Conservation (phyloP, 92 coral and sea anemone species). For the Montipora capitata region DNA sequence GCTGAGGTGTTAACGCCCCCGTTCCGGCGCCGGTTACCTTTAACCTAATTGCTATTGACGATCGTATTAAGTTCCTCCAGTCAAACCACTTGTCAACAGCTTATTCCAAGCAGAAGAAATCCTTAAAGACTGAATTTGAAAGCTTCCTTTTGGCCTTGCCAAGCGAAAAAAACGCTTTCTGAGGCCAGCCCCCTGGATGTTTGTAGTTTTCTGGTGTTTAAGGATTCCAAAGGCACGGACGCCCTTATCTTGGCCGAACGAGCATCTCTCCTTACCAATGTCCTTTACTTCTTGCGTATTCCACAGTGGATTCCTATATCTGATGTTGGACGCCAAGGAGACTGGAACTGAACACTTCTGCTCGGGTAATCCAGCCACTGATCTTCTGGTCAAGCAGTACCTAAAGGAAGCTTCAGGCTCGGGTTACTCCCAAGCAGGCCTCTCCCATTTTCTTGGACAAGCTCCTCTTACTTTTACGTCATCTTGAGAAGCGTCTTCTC, state of each 20-base stretch:
- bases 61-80: conserved; percentile 30
- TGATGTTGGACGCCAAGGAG: conserved; percentile 71
- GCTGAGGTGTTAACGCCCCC: not conserved
- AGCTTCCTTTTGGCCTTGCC: conserved; percentile 33
- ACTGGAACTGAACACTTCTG: conserved; percentile 61
- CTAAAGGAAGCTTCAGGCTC: conserved; percentile 14
- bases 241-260: conserved; percentile 34
- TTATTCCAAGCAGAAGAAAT: not conserved
- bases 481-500: no score
- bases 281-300: conserved; percentile 57
- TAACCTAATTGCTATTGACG: not conserved
- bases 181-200: conserved; percentile 54
- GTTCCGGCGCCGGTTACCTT: not conserved
- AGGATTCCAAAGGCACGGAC: conserved; percentile 52
- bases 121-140: conserved; percentile 8
- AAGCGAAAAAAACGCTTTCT: conserved; percentile 30
- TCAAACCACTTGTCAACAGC: not conserved
- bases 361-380: conserved; percentile 75
- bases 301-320: conserved; percentile 76
- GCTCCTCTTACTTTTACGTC: no score
- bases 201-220: conserved; percentile 50
- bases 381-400: conserved; percentile 38
- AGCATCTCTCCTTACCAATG: conserved; percentile 35
- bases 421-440: not conserved
- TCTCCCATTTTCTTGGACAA: not conserved